These are phyloP conservation scores for Psilopogon haemacephalus DNA, from an alignment of 2,113 vertebrate genomes.

Conservation along the genomic window DNA sequence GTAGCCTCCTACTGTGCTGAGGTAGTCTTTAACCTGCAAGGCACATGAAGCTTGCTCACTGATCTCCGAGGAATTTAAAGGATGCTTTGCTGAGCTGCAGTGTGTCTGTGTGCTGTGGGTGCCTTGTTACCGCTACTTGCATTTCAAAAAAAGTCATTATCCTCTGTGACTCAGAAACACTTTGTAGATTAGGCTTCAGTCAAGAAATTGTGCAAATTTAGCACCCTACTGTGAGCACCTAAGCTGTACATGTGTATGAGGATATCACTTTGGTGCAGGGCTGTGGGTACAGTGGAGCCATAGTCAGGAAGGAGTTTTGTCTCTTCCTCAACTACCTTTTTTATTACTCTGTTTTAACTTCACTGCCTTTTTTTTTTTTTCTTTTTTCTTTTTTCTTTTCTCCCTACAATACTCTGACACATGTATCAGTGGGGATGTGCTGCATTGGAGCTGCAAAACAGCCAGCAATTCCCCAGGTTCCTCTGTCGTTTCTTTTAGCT, in stretches of 20 bases:
- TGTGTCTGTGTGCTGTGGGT: background rate
- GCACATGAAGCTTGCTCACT: rapidly evolving
- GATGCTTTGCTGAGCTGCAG: background rate
- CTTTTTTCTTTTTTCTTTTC: background rate
- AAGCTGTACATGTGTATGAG: background rate
- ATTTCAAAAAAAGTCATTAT: background rate
- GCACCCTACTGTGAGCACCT: background rate
- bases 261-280: rapidly evolving
- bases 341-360: conserved; percentile 67
- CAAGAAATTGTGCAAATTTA: background rate
- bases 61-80: background rate
- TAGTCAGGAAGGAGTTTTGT: conserved; percentile 25
- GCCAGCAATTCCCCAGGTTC: conserved; percentile 67
- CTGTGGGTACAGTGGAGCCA: background rate
- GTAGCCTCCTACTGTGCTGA: background rate
- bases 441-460: conserved; percentile 55
- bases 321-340: conserved; percentile 57
- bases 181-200: background rate
- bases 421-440: conserved; percentile 47
- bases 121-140: background rate
- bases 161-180: background rate
- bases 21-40: background rate
- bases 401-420: conserved; percentile 49
- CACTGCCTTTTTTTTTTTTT: background rate
- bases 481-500: conserved; percentile 60